Conservation (phyloP, 2,888 invertebrate species). For the Oscheius myriophilus region DNA sequence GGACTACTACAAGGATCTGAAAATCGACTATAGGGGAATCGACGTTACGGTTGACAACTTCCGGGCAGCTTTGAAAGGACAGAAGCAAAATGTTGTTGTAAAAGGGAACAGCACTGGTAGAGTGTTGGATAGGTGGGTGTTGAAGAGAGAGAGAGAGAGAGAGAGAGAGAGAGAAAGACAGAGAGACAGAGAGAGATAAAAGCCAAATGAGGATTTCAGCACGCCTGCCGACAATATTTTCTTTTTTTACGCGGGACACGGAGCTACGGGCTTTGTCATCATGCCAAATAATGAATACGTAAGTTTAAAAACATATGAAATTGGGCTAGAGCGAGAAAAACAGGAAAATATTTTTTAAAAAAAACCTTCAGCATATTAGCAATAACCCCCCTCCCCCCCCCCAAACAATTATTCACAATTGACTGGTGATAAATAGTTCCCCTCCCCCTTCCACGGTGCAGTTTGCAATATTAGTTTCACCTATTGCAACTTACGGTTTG, state of each 20-base stretch:
- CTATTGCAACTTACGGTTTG: too few relatives aligned
- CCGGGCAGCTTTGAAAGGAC: constrained; percentile 73
- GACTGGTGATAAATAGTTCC: too few relatives aligned
- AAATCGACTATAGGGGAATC: constrained; percentile 75
- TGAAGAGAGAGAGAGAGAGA: neutral
- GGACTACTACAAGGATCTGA: constrained; percentile 75
- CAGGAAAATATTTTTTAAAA: too few relatives aligned
- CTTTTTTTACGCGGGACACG: constrained; percentile 77
- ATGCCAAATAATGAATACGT: constrained; percentile 72
- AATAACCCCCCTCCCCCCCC: too few relatives aligned
- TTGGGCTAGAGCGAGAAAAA: too few relatives aligned
- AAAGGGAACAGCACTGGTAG: constrained; percentile 73
- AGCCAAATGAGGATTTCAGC: constrained; percentile 34
- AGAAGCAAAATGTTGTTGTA: constrained; percentile 70
- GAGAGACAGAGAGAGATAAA: neutral
- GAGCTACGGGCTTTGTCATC: constrained; percentile 75
- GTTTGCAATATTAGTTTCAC: too few relatives aligned
- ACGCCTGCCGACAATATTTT: constrained; percentile 76
- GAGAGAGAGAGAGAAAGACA: neutral
- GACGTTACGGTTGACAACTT: constrained; percentile 72
- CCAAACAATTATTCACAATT: too few relatives aligned
- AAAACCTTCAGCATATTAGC: too few relatives aligned
- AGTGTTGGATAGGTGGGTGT: constrained; percentile 71
- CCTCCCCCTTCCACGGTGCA: too few relatives aligned
- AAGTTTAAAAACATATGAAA: neutral